A percentile compares a stretch with the other conserved stretches of the same genome.
These are phyloP conservation scores for Halesus radiatus DNA, from an alignment of 1,140 invertebrate species.

Conservation along the genomic window DNA sequence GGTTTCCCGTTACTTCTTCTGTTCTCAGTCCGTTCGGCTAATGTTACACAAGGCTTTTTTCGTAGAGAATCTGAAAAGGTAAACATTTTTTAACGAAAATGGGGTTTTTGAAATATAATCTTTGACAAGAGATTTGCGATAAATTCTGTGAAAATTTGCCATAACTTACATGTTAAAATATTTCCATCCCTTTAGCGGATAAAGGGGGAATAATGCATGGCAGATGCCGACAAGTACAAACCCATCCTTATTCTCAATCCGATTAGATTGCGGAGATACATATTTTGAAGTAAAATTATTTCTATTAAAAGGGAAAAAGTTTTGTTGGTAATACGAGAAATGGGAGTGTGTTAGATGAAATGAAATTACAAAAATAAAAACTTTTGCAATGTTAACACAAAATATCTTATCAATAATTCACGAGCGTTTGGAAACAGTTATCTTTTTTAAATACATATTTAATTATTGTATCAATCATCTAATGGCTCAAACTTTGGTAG, in stretches of 20 bases:
- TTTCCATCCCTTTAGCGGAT: conserved; percentile 42
- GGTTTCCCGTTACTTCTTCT: too few relatives aligned
- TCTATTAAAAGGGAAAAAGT: not conserved
- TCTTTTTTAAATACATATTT: too few relatives aligned
- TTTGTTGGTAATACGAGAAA: not conserved
- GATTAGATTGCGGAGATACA: not conserved
- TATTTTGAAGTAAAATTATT: not conserved
- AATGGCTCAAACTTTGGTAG: too few relatives aligned
- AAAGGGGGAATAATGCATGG: conserved; percentile 45
- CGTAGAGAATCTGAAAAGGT: not conserved
- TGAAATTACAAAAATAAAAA: too few relatives aligned
- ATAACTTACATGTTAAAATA: conserved; percentile 48
- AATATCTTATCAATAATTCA: too few relatives aligned
- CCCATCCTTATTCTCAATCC: conserved; percentile 12
- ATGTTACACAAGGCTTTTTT: not conserved
- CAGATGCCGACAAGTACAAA: conserved; percentile 31
- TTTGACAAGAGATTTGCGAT: conserved; percentile 28
- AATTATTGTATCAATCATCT: too few relatives aligned
- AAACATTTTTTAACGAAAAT: conserved; percentile 12
- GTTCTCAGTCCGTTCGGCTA: too few relatives aligned
- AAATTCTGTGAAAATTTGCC: conserved; percentile 42
- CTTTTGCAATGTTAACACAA: too few relatives aligned
- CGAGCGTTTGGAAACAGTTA: too few relatives aligned
- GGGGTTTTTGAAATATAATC: conserved; percentile 2
- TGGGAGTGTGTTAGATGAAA: not conserved